phyloP scores from a whole-genome alignment of 2,888 invertebrate genomes.

The Andricus quercusramuli region DNA sequence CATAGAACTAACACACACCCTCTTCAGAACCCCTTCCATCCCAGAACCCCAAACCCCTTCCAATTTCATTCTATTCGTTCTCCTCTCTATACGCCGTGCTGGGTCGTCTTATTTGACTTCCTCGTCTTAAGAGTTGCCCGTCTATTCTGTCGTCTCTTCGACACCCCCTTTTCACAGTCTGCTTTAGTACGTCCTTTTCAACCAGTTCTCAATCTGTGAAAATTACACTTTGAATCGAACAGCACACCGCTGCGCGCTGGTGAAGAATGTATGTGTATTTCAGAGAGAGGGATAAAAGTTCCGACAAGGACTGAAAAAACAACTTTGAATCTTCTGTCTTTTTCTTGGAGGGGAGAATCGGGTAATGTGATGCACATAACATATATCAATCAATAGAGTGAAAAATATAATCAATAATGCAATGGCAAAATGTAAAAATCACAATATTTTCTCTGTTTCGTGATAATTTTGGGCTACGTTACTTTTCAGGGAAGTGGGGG shows the following conservation, averaged over 20 bases:
- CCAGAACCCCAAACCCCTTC: slow-evolving; percentile 8
- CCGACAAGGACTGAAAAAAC: not conserved
- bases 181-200: slow-evolving; percentile 40
- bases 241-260: not conserved
- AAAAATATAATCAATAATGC: too few relatives aligned
- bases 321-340: not conserved
- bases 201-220: slow-evolving; percentile 59
- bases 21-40: slow-evolving; percentile 29
- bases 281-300: slow-evolving; percentile 19
- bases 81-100: slow-evolving; percentile 17
- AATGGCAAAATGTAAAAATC: too few relatives aligned
- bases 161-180: slow-evolving; percentile 40
- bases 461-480: too few relatives aligned
- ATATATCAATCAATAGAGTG: too few relatives aligned
- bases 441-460: too few relatives aligned
- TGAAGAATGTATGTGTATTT: not conserved
- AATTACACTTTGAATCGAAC: slow-evolving; percentile 54
- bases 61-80: slow-evolving; percentile 35
- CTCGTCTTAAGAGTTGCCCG: slow-evolving; percentile 56
- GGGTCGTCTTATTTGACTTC: slow-evolving; percentile 60
- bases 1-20: slow-evolving; percentile 62
- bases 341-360: too few relatives aligned
- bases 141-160: slow-evolving; percentile 43
- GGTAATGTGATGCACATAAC: too few relatives aligned
- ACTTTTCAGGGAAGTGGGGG: too few relatives aligned